Evolutionary conservation across 2,113 vertebrate genomes (phyloP).

Genomic region (Desmodus rotundus): DNA sequence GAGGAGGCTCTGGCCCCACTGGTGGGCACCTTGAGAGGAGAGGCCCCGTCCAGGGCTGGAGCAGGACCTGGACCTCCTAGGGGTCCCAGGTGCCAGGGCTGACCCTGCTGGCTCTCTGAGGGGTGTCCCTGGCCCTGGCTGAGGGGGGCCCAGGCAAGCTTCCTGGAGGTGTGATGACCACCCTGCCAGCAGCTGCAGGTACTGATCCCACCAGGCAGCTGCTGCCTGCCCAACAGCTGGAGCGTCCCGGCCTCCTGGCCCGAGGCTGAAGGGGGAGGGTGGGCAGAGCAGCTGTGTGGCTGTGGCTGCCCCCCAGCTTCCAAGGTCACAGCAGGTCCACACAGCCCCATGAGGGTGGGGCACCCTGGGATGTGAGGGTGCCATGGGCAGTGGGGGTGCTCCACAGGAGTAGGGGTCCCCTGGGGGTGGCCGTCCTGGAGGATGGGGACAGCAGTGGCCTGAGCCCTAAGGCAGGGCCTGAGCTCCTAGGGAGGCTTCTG

Average conservation of each 20-base stretch:
- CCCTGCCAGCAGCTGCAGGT: not conserved
- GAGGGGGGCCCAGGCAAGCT: not conserved
- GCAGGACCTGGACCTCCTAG: fast-evolving
- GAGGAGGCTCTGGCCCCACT: not conserved
- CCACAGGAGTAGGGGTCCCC: not conserved
- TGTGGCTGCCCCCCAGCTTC: not conserved
- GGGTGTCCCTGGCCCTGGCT: fast-evolving
- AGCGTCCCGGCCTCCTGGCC: not conserved
- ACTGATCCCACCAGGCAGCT: not conserved
- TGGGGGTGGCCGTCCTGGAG: not conserved
- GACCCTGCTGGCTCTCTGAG: not conserved
- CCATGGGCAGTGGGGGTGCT: not conserved
- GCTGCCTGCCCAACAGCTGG: not conserved
- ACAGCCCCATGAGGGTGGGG: not conserved
- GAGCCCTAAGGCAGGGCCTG: not conserved
- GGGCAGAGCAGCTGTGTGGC: not conserved
- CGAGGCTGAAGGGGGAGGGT: not conserved
- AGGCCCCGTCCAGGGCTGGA: fast-evolving
- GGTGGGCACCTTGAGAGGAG: not conserved
- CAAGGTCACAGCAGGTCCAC: not conserved
- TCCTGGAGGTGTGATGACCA: not conserved
- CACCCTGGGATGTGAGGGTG: not conserved
- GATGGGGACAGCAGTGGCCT: not conserved
- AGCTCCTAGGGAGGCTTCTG: slow-evolving; percentile 36
- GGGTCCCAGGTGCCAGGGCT: not conserved